Percentiles rank a stretch among this genome's conserved stretches.
These are phyloP conservation scores for Pseudomyrmex dendroicus DNA, from an alignment of 1,140 invertebrate genomes.

Conservation along the genomic window DNA sequence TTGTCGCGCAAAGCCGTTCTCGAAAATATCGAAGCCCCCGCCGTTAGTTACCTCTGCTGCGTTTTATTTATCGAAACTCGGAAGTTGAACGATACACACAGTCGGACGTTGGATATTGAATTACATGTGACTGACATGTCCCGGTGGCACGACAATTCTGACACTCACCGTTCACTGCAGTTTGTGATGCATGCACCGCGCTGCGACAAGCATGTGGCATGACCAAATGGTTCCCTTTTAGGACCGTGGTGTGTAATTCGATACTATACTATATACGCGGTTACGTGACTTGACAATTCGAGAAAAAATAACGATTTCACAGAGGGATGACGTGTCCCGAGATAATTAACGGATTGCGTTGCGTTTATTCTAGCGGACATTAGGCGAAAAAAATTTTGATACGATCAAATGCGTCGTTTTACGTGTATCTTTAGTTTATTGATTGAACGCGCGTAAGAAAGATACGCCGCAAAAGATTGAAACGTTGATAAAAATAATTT, in stretches of 20 bases:
- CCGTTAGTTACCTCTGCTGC: constrained; percentile 41
- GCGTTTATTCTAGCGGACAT: neutral
- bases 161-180: constrained; percentile 44
- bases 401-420: neutral
- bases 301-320: constrained; percentile 48
- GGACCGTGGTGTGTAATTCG: constrained; percentile 42
- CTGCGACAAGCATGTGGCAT: constrained; percentile 52
- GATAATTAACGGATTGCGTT: constrained; percentile 50
- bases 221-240: constrained; percentile 56
- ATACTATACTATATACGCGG: neutral
- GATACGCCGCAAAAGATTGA: neutral
- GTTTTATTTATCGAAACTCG: constrained; percentile 56
- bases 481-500: too few species aligned
- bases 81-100: constrained; percentile 55
- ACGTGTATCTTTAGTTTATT: neutral
- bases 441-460: neutral
- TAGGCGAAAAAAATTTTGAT: constrained; percentile 12
- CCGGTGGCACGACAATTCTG: constrained; percentile 56
- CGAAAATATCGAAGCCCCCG: constrained; percentile 23
- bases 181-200: constrained; percentile 52
- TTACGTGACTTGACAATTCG: constrained; percentile 43
- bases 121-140: constrained; percentile 59
- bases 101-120: constrained; percentile 49
- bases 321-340: constrained; percentile 23
- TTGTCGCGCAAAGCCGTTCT: constrained; percentile 20